A percentile compares a stretch with the other conserved stretches of the same genome.
Evolutionary conservation across 2,113 vertebrate genomes (phyloP).

Genomic region (Poecilia latipinna): DNA sequence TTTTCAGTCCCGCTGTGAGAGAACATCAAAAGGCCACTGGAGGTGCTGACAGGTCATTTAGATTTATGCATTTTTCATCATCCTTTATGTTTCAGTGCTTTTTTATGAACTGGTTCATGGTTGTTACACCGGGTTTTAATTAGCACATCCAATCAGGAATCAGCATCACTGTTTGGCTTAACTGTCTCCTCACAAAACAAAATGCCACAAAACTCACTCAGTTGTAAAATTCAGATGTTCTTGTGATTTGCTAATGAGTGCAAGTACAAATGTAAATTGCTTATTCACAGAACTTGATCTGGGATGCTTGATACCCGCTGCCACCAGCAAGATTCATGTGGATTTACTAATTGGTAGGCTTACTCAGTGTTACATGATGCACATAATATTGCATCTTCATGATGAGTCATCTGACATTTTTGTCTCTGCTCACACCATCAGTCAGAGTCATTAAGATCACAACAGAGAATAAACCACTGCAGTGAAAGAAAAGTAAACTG

Average conservation of each 20-base stretch:
- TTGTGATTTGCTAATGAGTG: conserved; percentile 53
- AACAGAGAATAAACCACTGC: conserved; percentile 25
- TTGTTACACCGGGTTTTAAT: conserved; percentile 32
- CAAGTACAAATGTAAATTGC: conserved; percentile 46
- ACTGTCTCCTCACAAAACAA: conserved; percentile 28
- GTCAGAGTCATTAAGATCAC: conserved; percentile 43
- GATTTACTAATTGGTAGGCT: conserved; percentile 58
- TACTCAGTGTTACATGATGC: conserved; percentile 60
- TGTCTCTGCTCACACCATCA: conserved; percentile 46
- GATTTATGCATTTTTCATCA: conserved; percentile 1
- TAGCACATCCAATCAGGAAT: conserved; percentile 33
- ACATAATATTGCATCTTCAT: conserved; percentile 46
- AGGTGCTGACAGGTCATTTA: conserved; percentile 17
- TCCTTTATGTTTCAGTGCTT: conserved; percentile 11
- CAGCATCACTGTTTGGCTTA: conserved; percentile 4
- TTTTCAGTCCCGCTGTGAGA: no score
- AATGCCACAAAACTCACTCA: conserved; percentile 22
- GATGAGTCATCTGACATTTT: conserved; percentile 66
- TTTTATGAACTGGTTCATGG: conserved; percentile 9
- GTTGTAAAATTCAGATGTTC: conserved; percentile 50
- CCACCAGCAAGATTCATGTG: conserved; percentile 47
- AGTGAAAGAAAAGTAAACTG: conserved; percentile 10
- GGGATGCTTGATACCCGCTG: conserved; percentile 38
- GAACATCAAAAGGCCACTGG: no score
- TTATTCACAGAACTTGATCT: conserved; percentile 37